Conservation (phyloP, 2,113 vertebrate genomes). For the Menidia beryllina region DNA sequence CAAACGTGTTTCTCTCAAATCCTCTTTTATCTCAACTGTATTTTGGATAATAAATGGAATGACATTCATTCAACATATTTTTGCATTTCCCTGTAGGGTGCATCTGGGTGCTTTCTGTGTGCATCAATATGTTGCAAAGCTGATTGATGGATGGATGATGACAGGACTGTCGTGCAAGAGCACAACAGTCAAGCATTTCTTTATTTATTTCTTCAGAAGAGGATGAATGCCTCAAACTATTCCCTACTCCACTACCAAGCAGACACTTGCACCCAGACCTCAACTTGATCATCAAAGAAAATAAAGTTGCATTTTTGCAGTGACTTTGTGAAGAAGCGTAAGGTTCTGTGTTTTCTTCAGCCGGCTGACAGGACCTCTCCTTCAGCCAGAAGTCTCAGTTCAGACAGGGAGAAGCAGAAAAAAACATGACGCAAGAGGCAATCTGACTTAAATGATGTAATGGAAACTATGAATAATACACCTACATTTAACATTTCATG, state of each 20-base stretch:
- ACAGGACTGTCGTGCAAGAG: slow-evolving; percentile 55
- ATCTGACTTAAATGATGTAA: slow-evolving; percentile 4
- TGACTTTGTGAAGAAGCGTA: slow-evolving; percentile 19
- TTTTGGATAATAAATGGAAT: slow-evolving; percentile 57
- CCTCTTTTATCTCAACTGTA: slow-evolving; percentile 10
- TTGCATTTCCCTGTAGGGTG: slow-evolving; percentile 17
- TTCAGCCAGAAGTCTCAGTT: slow-evolving; percentile 3
- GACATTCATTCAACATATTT: slow-evolving; percentile 51
- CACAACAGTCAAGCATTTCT: slow-evolving; percentile 57
- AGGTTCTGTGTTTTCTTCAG: slow-evolving; percentile 23
- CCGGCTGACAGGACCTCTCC: slow-evolving; percentile 38
- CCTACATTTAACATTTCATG: background rate
- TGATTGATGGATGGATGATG: slow-evolving; percentile 66
- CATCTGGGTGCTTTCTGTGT: slow-evolving; percentile 26
- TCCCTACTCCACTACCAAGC: slow-evolving; percentile 5
- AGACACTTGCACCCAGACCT: slow-evolving; percentile 1
- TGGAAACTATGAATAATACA: slow-evolving; percentile 3
- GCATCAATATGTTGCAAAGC: slow-evolving; percentile 4
- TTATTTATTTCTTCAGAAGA: slow-evolving; percentile 54
- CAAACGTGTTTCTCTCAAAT: slow-evolving; percentile 19
- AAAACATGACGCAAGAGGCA: slow-evolving; percentile 2
- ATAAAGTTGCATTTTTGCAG: slow-evolving; percentile 6
- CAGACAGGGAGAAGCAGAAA: slow-evolving; percentile 5
- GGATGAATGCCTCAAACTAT: slow-evolving; percentile 30
- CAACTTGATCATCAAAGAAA: background rate